Conservation (phyloP, 2,888 invertebrate genomes). For the Orgyia antiqua region DNA sequence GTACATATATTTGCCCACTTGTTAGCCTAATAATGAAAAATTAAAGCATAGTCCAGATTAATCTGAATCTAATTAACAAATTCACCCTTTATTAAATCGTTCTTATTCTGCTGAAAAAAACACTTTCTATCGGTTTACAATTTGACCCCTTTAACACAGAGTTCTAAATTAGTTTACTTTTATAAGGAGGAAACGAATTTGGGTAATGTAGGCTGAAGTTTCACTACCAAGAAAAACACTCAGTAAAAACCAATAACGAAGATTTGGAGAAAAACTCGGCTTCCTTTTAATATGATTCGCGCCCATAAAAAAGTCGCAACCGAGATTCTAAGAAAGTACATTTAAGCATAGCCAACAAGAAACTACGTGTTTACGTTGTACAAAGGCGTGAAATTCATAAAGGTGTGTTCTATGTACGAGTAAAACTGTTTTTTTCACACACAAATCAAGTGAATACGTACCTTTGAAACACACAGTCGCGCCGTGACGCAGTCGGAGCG, state of each 20-base stretch:
- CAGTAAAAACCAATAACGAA: slow-evolving; percentile 5
- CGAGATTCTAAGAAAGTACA: neutral
- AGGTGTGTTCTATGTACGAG: slow-evolving; percentile 19
- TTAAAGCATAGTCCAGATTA: too few species aligned
- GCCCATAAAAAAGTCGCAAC: slow-evolving; percentile 2
- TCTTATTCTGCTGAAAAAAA: too few species aligned
- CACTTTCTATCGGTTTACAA: too few species aligned
- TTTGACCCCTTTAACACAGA: too few species aligned
- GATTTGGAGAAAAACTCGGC: slow-evolving; percentile 4
- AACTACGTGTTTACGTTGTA: slow-evolving; percentile 16
- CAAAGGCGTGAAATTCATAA: slow-evolving; percentile 15
- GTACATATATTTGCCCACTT: too few species aligned
- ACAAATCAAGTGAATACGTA: slow-evolving; percentile 23
- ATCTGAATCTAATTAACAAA: too few species aligned
- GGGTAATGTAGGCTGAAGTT: too few species aligned
- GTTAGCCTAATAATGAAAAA: too few species aligned
- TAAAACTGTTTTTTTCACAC: slow-evolving; percentile 27
- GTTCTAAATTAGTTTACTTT: too few species aligned
- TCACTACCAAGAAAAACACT: neutral
- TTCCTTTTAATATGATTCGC: neutral
- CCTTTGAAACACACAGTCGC: slow-evolving; percentile 30
- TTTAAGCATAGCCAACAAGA: neutral
- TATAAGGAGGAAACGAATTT: too few species aligned
- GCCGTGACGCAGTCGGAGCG: slow-evolving; percentile 39
- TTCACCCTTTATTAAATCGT: too few species aligned